Evolutionary conservation across 2,888 invertebrate genomes (phyloP), one percentile per base, ranked within the genome.

Genomic region (Melitaea athalia): DNA sequence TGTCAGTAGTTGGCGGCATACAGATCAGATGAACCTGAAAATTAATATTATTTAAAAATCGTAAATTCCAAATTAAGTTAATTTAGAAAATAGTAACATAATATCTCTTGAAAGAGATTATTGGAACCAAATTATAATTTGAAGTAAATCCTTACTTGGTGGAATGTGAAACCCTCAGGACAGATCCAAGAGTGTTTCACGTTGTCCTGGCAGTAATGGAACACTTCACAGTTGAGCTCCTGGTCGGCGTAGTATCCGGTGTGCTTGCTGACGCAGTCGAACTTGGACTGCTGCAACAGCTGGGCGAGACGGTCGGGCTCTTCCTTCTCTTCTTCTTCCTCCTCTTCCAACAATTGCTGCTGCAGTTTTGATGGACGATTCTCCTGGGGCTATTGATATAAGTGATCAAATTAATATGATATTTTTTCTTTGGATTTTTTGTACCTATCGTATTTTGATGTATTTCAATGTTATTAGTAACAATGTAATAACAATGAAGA

Each of bases 191-290:
- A 98, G 87, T 98, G 98, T 80, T 95, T 96, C 50, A 96, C 96
- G 77, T 95, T 96, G 77, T 97, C 98, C 83, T 98, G 97, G 83
- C 98, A 98, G 87, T 98, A 98, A 84, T 98, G 98, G 94, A 98
- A 98, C 50, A 98, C 97, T 88, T 98, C 98, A 81, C 98, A 98
- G 79, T 95, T 95, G 33, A 98, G 94, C 57, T 96, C 96, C 79
- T 97, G 96, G 81, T 98, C 98, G 38, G 98, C 98, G 83, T 98
- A 98, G 89, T 98, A 98, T 10, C 98, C 98, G 12, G 97, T 96
- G 82, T 96, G 96, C 82, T 96, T 96, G 78, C 94, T 94, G 50
- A 93, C 93, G 85, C 98, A 98, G 81, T 95, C 94, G 86, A 98
- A 98, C 84, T 96, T 96, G 71, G 97, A 97, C 85, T 97, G 96